These are phyloP conservation scores for Neodiprion pinetum DNA, from an alignment of 1,140 invertebrate genomes.

Conservation along the genomic window DNA sequence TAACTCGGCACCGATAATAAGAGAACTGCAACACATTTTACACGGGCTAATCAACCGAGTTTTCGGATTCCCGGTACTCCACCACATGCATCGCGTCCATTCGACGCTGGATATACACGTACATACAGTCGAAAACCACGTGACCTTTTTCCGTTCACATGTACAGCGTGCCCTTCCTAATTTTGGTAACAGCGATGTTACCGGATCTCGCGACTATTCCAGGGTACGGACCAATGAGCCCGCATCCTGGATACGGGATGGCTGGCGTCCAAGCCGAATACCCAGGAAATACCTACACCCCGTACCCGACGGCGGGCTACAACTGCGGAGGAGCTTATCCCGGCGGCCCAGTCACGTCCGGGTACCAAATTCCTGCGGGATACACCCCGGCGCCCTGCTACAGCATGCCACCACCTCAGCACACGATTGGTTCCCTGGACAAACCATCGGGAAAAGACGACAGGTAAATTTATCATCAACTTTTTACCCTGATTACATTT, in stretches of 20 bases:
- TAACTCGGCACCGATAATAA: background rate
- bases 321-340: constrained; percentile 68
- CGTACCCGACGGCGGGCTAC: constrained; percentile 70
- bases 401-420: constrained; percentile 80
- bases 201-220: constrained; percentile 20
- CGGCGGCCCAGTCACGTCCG: constrained; percentile 68
- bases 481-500: too few relatives aligned
- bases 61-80: too few relatives aligned
- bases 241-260: constrained; percentile 83
- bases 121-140: too few relatives aligned
- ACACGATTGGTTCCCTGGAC: constrained; percentile 74
- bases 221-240: constrained; percentile 83
- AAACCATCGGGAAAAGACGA: constrained; percentile 76
- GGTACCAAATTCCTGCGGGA: constrained; percentile 70
- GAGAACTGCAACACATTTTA: background rate
- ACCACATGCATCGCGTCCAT: too few relatives aligned
- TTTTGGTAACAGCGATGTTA: constrained; percentile 1
- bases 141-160: too few relatives aligned
- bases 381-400: constrained; percentile 80
- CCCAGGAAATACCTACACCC: constrained; percentile 77
- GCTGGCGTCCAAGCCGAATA: constrained; percentile 77
- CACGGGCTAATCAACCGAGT: background rate
- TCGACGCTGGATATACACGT: too few relatives aligned
- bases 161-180: background rate
- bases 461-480: constrained; percentile 67